Evolutionary conservation across 2,888 invertebrate genomes (phyloP), one percentile per base, ranked within the genome.

Genomic region (Apamea crenata): DNA sequence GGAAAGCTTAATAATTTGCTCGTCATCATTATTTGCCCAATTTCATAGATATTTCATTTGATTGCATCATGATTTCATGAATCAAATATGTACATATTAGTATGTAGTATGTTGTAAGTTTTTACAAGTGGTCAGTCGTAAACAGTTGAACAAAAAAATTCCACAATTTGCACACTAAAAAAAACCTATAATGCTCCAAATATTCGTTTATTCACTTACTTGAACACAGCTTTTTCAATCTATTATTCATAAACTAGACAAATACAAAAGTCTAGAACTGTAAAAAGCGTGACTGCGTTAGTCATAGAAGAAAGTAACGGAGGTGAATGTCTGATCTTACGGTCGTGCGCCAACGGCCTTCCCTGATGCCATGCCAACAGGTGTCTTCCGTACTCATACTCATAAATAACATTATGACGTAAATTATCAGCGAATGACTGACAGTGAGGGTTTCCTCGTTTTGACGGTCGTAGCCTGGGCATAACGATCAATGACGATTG

Each of bases 281-380:
- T n/a, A 14, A 67, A 70, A 70, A 84, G 44, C 82, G 81, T 80
- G 83, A 80, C 81, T 84, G 59, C 74, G 77, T 88, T 88, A 90
- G 87, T 89, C 90, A 90, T 84, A 81, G 89, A 91, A 87, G 91
- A 91, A 91, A 91, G 91, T 90, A 83, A 86, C 79, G 77, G 88
- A 90, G 91, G 90, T 92, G 91, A 92, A 92, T 86, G 92, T 84
- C 91, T 91, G 81, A 81, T 87, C 84, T 86, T 77, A 80, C 77
- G 78, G 84, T 81, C 83, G 84, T 86, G 85, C 88, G 83, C 85
- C 87, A 89, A 88, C 86, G 90, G 82, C 83, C 87, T 77, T 69
- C 75, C 82, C 86, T 88, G 85, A 80, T 87, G 69, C 65, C 77
- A 80, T 82, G 89, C 87, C 87, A 86, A 79, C 85, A 87, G 78